Conservation (phyloP, 2,797 vertebrate genomes). For the Fistularia tabacaria region DNA sequence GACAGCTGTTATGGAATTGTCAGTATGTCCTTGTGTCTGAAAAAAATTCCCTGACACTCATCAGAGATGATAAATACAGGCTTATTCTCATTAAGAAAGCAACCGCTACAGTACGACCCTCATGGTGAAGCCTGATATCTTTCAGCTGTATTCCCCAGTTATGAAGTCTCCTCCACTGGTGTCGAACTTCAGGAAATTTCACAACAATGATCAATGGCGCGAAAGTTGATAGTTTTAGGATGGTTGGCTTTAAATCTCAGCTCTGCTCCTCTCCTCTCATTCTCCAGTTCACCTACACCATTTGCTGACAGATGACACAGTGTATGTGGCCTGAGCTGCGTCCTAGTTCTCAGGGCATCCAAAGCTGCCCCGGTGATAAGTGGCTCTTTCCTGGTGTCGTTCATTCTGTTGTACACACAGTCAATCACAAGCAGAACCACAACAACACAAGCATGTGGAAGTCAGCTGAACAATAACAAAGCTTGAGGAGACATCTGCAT, state of each 20-base stretch:
- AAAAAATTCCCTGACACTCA: no score
- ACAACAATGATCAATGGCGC: slow-evolving; percentile 48
- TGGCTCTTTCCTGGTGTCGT: slow-evolving; percentile 49
- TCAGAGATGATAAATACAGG: no score
- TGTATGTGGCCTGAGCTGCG: slow-evolving; percentile 40
- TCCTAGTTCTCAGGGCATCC: slow-evolving; percentile 55
- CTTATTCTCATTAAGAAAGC: no score
- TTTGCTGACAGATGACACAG: slow-evolving; percentile 61
- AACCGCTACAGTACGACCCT: no score
- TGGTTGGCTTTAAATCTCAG: slow-evolving; percentile 53
- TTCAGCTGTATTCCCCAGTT: slow-evolving; percentile 4
- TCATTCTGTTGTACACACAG: slow-evolving; percentile 41
- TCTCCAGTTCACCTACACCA: slow-evolving; percentile 43
- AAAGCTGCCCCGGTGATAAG: slow-evolving; percentile 58
- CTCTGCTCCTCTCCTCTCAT: slow-evolving; percentile 56
- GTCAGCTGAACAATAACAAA: slow-evolving; percentile 44
- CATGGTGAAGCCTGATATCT: no score
- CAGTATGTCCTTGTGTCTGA: no score
- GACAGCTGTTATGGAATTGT: no score
- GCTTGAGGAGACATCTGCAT: slow-evolving; percentile 52
- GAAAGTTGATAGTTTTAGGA: slow-evolving; percentile 43
- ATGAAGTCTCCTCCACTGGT: slow-evolving; percentile 26
- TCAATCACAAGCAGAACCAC: slow-evolving; percentile 47
- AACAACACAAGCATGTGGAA: slow-evolving; percentile 38
- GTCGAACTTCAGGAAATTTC: slow-evolving; percentile 34